Evolutionary conservation across 2,113 vertebrate species (phyloP), one percentile per base, ranked within the genome.

Genomic region (Pelecanoides urinatrix): DNA sequence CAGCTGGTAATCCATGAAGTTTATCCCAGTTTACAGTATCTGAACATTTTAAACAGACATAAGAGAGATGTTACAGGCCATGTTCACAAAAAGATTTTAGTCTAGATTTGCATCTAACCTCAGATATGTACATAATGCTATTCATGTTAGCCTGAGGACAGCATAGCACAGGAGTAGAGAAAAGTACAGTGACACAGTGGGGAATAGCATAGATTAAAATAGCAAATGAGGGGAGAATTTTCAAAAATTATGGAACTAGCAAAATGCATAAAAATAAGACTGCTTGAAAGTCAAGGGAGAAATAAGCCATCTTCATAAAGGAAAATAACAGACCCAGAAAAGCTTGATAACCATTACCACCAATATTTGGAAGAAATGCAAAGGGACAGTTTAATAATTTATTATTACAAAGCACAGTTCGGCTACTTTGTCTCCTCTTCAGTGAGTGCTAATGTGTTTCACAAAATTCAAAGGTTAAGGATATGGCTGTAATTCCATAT

Each of bases 61-160:
- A 47, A 77, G 85, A 95, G 56, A 91, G 53, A 49, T 89, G 86
- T 96, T 94, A 88, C 53, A 62, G 76, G 36, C 55, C 68, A 73
- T 68, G 75, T 67, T 92, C 73, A 61, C 53, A 90, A 68, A 88
- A 86, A 91, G 42, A 63, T 84, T 47, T 61, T 95, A 87, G 50
- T 81, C 83, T 85, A 38, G 66, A 93, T 96, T 92, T 95, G 70
- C 88, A 59, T 95, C 87, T 85, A 91, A 80, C 77, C 86, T 91
- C 88, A 75, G 83, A 86, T 62, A 96, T 65, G 59, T 89, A 94
- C 86, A 76, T 90, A 96, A 91, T 80, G 50, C 83, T 94, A 82
- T 95, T 96, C 76, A 38, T 91, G 86, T 96, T 91, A 92, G 89
- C 85, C 94, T 78, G 92, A 95, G 92, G 94, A 97, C 79, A 93